Evolutionary conservation across 1,140 invertebrate genomes (phyloP), one percentile per base, ranked within the genome.

Genomic region (Vollenhovia emeryi): DNA sequence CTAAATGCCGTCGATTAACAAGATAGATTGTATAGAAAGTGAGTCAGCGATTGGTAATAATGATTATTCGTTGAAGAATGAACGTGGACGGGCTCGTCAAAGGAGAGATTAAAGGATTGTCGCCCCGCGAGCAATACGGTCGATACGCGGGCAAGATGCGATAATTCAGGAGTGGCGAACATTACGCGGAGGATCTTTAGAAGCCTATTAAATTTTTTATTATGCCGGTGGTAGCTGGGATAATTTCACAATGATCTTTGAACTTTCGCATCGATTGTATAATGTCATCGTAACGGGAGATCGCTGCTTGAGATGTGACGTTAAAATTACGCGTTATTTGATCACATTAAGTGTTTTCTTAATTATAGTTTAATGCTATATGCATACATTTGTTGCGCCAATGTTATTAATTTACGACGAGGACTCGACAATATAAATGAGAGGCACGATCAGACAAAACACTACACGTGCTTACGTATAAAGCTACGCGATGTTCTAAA

Each of bases 21-120:
- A 82, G 66, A 82, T 30, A 57, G 43, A 78, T 78, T 60, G 13
- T 64, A 24, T 48, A 13, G 78, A 80, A 80, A 73, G 36, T 57
- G 78, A 82, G 18, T 82, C 66, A 82, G 64, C 50, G n/a, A 55
- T 55, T 30, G 18, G 69, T 68, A 69, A 36, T 36, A 69, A 45
- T 48, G 52, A 82, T 82, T 82, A 45, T 69, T 33, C 9, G n/a
- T 73, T 8, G 55, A 57, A 71, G 57, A 45, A 33, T 45, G 24
- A n/a, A 30, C 7, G 43, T 18, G 6, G 6, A n/a, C 11, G n/a
- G 43, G n/a, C 40, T 59, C 2, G 36, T 82, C 36, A 24, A 71
- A 33, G 50, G 7, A 50, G 24, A 21, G 36, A 57, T 80, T 57
- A 80, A 71, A 64, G 24, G 40, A 66, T 71, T 43, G 36, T 71